Conservation (phyloP, 2,797 vertebrate genomes). For the Chelmon rostratus region DNA sequence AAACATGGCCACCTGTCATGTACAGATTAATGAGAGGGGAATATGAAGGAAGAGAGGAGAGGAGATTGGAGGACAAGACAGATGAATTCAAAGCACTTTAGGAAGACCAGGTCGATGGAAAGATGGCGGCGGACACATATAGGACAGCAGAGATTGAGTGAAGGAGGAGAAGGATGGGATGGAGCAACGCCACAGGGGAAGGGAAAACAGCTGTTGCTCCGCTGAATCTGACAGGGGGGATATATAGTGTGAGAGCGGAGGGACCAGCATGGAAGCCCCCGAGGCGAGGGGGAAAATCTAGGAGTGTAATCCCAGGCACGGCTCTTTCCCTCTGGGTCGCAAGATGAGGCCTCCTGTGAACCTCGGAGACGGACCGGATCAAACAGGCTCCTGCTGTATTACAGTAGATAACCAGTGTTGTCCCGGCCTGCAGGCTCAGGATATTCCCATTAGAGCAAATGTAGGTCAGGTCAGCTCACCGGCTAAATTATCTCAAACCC, state of each 20-base stretch:
- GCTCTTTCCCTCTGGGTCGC: slow-evolving; percentile 23
- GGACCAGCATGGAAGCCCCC: slow-evolving; percentile 53
- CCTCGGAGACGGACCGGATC: slow-evolving; percentile 11
- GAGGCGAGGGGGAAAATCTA: slow-evolving; percentile 32
- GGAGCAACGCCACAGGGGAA: slow-evolving; percentile 54
- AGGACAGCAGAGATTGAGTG: slow-evolving; percentile 54
- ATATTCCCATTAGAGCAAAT: slow-evolving; percentile 50
- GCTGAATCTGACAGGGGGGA: slow-evolving; percentile 48
- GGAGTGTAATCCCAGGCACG: slow-evolving; percentile 40
- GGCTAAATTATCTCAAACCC: slow-evolving; percentile 48
- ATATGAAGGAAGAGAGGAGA: slow-evolving; percentile 16
- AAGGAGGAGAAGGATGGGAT: slow-evolving; percentile 55
- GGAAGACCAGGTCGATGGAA: slow-evolving; percentile 51
- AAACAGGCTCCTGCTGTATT: slow-evolving; percentile 30
- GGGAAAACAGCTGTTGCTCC: slow-evolving; percentile 74
- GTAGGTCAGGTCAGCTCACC: slow-evolving; percentile 38
- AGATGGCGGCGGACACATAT: slow-evolving; percentile 58
- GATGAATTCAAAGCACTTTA: slow-evolving; percentile 45
- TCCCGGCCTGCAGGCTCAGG: neutral
- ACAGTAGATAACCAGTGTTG: slow-evolving; percentile 32
- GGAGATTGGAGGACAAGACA: slow-evolving; percentile 18
- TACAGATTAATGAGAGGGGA: slow-evolving; percentile 34
- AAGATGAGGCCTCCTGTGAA: slow-evolving; percentile 11
- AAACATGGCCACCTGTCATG: slow-evolving; percentile 40
- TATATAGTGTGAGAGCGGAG: slow-evolving; percentile 60